Conservation (phyloP, 1,140 invertebrate species). For the Drosophila tsacasi region DNA sequence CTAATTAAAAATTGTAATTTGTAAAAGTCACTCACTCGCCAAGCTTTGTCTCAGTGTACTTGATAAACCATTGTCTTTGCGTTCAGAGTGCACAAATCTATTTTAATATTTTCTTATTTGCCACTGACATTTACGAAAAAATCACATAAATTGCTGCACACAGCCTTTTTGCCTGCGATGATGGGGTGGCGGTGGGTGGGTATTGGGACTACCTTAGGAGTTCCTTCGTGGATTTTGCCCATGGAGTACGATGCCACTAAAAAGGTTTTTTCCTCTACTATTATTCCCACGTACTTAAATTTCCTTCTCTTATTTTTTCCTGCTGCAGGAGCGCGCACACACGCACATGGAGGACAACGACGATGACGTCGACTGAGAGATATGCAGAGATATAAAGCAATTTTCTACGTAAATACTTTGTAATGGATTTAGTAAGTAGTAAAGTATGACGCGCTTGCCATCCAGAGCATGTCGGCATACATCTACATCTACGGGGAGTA, state of each 20-base stretch:
- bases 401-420: slow-evolving; percentile 84
- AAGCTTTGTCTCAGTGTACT: slow-evolving; percentile 44
- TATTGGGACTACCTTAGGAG: slow-evolving; percentile 29
- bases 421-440: slow-evolving; percentile 84
- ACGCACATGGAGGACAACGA: slow-evolving; percentile 45
- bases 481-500: slow-evolving; percentile 15
- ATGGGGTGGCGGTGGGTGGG: neutral
- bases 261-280: slow-evolving; percentile 70
- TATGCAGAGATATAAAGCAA: slow-evolving; percentile 84
- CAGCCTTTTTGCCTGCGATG: slow-evolving; percentile 66
- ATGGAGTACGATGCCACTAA: slow-evolving; percentile 50
- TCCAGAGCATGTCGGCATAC: slow-evolving; percentile 73
- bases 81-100: slow-evolving; percentile 75
- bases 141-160: slow-evolving; percentile 80
- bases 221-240: slow-evolving; percentile 20
- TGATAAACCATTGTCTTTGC: slow-evolving; percentile 63
- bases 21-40: neutral
- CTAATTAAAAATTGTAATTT: neutral
- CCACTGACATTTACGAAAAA: slow-evolving; percentile 82
- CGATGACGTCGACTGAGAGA: slow-evolving; percentile 68
- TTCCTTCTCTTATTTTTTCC: slow-evolving; percentile 37
- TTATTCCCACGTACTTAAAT: slow-evolving; percentile 81
- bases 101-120: slow-evolving; percentile 84
- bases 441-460: slow-evolving; percentile 82
- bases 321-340: slow-evolving; percentile 37